Base-by-base conservation (phyloP, 2,888 invertebrate genomes). In the Liodrosophila aerea region DNA sequence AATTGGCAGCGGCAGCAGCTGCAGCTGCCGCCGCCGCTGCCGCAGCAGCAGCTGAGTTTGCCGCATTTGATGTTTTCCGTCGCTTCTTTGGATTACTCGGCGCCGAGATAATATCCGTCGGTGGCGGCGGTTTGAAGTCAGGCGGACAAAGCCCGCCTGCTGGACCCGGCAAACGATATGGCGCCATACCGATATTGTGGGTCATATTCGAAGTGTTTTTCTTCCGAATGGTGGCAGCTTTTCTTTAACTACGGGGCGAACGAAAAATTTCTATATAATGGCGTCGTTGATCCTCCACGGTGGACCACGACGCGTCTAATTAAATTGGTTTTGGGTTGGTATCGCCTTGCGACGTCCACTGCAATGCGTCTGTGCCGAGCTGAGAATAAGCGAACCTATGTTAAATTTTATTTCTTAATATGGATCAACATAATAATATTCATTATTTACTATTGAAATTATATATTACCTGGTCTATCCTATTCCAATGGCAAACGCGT, bases 21-120 rank as follows among this genome's bases (percentile, higher is more conserved):
- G 87, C 88, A 37, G 88, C 88, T 50, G 88, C 88, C 16, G 87
- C 88, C 22, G 87, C 86, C 18, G 88, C 88, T 16, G 88, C 88
- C 15, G 86, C 88, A 58, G 92, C 91, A 87, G 92, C 92, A 63
- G 93, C 93, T 33, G 87, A 87, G 30, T 87, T 87, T 15, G 88
- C 88, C 39, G 94, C 93, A 89, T 93, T 94, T 64, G 94, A 92
- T 80, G 96, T 95, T 92, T 96, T 94, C 90, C 95, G 92, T 85
- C 96, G 93, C 91, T 97, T 97, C 90, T 97, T 97, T 22, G 96
- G 95, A 91, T 95, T 95, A 75, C 94, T 94, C 72, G 95, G 95
- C 71, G 95, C 94, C 76, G 94, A 93, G 57, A 94, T 93, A 45
- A 95, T 93, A 87, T 94, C 94, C 92, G 93, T 92, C 56, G 94